A percentile compares a stretch with the other conserved stretches of the same genome.
Conservation (phyloP, 2,888 invertebrate species). For the Drosophila acutilabella region DNA sequence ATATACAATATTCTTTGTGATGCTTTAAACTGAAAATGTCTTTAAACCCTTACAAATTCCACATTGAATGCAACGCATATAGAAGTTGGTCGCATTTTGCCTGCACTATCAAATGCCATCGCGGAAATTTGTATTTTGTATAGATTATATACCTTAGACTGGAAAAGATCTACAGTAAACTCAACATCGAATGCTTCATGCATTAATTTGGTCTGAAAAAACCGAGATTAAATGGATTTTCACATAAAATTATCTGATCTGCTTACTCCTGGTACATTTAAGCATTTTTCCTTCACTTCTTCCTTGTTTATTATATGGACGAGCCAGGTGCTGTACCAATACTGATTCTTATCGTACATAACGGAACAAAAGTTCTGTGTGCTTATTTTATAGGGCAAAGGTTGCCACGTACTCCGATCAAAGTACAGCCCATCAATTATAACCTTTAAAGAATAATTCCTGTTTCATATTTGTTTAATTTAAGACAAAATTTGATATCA, state of each 20-base stretch:
- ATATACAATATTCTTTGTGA: no score
- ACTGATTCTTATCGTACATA: conserved; percentile 18
- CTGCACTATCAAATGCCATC: not conserved
- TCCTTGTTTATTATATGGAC: conserved; percentile 10
- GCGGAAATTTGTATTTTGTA: not conserved
- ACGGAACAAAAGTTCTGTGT: not conserved
- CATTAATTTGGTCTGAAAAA: conserved; percentile 21
- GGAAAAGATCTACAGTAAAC: not conserved
- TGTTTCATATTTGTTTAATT: not conserved
- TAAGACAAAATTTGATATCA: not conserved
- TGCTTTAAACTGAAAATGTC: not conserved
- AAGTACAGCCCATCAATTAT: not conserved
- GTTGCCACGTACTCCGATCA: conserved; percentile 26
- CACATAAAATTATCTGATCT: not conserved
- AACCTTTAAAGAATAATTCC: not conserved
- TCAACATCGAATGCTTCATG: not conserved
- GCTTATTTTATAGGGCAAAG: not conserved
- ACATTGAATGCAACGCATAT: not conserved
- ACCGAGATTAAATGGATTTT: no score
- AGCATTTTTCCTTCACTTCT: conserved; percentile 18
- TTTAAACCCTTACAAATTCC: not conserved
- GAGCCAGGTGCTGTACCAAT: conserved; percentile 27
- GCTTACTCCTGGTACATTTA: conserved; percentile 33
- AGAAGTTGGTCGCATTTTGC: not conserved
- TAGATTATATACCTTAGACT: not conserved